Percentiles rank a stretch among this genome's conserved stretches.
Conservation (phyloP, 2,113 vertebrate genomes). For the Todiramphus saurophagus region DNA sequence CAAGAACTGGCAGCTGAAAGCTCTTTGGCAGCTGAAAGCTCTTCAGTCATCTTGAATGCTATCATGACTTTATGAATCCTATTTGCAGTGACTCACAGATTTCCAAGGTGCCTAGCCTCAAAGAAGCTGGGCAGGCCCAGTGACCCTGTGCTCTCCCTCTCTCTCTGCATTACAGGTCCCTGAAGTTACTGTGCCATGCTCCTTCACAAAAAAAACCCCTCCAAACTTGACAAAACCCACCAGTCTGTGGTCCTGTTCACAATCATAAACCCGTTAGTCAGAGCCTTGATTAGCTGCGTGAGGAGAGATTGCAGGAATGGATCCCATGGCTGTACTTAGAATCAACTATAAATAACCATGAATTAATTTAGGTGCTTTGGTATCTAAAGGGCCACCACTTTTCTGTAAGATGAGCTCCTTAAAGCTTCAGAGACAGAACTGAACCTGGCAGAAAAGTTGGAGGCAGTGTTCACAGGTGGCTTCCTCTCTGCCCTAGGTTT, state of each 20-base stretch:
- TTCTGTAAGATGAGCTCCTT: background rate
- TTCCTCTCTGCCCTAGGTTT: background rate
- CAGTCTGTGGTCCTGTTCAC: background rate
- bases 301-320: background rate
- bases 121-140: background rate
- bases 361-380: background rate
- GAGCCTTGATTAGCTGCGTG: background rate
- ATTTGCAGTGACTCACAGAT: background rate
- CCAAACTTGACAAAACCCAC: background rate
- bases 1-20: background rate
- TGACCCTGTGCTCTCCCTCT: background rate
- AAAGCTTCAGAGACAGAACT: background rate
- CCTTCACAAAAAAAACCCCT: background rate
- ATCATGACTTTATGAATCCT: background rate
- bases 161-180: background rate
- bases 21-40: background rate
- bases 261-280: accelerated
- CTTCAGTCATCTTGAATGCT: background rate
- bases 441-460: background rate
- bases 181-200: background rate
- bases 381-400: background rate
- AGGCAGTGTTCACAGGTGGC: background rate
- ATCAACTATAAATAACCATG: background rate
- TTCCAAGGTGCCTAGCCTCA: accelerated
- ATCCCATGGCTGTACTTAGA: background rate